Base-by-base conservation (phyloP, 2,797 vertebrate genomes). In the Acanthurus lineatus region DNA sequence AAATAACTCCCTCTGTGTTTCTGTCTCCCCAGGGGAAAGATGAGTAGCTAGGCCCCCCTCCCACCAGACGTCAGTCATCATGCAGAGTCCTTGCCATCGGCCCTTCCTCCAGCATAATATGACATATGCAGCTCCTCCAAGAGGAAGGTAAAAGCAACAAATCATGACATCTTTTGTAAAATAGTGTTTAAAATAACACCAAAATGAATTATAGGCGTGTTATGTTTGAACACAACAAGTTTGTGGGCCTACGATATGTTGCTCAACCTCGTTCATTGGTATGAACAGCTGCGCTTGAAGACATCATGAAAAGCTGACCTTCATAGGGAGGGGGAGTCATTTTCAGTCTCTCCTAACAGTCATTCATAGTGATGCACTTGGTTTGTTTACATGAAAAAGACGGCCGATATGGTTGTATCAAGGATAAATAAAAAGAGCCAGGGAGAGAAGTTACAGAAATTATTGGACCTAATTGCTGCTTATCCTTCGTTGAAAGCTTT, bases 1-100 rank as follows among this genome's bases (percentile, higher is more conserved):
- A 93, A 92, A 89, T 75, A 86, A 89, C 89, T 88, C 88, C 86
- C 87, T 71, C 81, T 79, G 73, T 62, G 67, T 83, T 81, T 85
- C 72, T 85, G 76, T 82, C 77, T 91, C 90, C 88, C 89, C 17
- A 35, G 79, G 90, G 89, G 25, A 85, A 86, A 85, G 67, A 79
- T 76, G 81, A 88, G 79, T 8, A 4, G 22, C 62, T 70, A 7
- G 7, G 44, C 64, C 67, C 6, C 16, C 22, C 14, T 16, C 69
- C 57, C 76, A 66, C 51, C 69, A 72, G 68, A 76, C 76, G 65
- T 71, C 73, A 76, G 69, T 76, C 86, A 79, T 82, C 65, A 58
- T 22, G 51, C 48, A 70, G 59, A 84, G 83, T 69, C 82, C 77
- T 81, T 73, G 60, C 85, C 85, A 69, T 81, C 53, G 86, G 87